Percentiles rank a stretch among this genome's conserved stretches.
These are phyloP conservation scores for Myrmecophaga tridactyla DNA, from an alignment of 2,113 vertebrate species.

Conservation along the genomic window DNA sequence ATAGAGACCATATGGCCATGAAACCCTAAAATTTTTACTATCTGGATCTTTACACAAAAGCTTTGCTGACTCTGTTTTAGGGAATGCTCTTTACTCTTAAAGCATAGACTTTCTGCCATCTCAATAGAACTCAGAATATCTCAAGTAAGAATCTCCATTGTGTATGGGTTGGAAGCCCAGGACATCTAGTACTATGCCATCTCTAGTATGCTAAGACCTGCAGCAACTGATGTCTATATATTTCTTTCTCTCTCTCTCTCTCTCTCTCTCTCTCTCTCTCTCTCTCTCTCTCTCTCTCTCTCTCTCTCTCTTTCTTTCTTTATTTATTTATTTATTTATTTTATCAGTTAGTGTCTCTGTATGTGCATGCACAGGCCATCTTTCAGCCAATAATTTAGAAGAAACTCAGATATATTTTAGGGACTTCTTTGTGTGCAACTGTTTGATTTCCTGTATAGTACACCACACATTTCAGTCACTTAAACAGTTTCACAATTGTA, in stretches of 20 bases:
- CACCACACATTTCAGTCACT: neutral
- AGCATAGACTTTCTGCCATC: neutral
- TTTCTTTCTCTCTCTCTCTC: too few relatives aligned
- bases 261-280: too few relatives aligned
- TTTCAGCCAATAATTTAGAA: neutral
- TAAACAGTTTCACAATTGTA: neutral
- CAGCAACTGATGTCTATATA: neutral
- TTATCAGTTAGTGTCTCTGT: too few relatives aligned
- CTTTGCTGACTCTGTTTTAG: neutral
- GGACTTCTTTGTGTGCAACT: neutral
- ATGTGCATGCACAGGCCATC: accelerated
- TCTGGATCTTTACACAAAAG: neutral
- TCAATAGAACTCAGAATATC: neutral
- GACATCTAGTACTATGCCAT: neutral
- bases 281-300: too few relatives aligned
- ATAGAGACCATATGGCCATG: neutral
- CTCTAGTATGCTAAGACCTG: neutral
- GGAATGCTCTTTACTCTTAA: neutral
- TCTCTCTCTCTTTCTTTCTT: too few relatives aligned
- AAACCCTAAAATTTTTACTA: neutral
- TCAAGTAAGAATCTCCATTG: neutral
- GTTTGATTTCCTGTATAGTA: neutral
- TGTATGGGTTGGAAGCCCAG: neutral
- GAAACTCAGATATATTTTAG: neutral
- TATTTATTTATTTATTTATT: too few relatives aligned